These are phyloP conservation scores for Metalampra italica DNA, from an alignment of 2,888 invertebrate species.

Conservation along the genomic window DNA sequence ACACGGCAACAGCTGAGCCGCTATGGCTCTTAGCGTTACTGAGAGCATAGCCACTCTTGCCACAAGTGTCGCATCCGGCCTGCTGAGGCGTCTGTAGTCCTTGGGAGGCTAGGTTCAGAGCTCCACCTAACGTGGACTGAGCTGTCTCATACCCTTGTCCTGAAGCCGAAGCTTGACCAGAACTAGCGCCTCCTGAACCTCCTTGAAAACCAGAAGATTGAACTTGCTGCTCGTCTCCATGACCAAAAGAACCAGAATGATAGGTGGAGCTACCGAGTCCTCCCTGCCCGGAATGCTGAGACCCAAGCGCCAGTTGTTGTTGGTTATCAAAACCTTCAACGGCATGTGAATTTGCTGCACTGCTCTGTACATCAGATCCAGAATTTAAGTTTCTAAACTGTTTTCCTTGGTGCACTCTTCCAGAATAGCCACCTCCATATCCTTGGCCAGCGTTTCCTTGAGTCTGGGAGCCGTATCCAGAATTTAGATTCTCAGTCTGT, in stretches of 20 bases:
- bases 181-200: background rate
- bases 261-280: background rate
- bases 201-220: background rate
- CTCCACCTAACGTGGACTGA: constrained; percentile 42
- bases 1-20: constrained; percentile 61
- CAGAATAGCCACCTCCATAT: background rate
- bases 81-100: constrained; percentile 40
- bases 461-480: background rate
- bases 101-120: constrained; percentile 50
- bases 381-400: background rate
- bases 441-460: background rate
- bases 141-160: constrained; percentile 15
- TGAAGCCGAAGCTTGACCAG: background rate
- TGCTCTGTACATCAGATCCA: background rate
- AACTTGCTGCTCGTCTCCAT: background rate
- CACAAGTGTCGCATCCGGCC: constrained; percentile 54
- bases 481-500: background rate
- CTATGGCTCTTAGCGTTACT: constrained; percentile 64
- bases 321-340: background rate
- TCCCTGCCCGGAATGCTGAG: background rate
- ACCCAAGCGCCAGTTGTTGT: background rate
- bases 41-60: constrained; percentile 54
- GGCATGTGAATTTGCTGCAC: background rate
- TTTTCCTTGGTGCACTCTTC: background rate
- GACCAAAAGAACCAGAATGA: background rate